Evolutionary conservation across 2,888 invertebrate species (phyloP), one percentile per base, ranked within the genome.

Genomic region (Griposia aprilina): DNA sequence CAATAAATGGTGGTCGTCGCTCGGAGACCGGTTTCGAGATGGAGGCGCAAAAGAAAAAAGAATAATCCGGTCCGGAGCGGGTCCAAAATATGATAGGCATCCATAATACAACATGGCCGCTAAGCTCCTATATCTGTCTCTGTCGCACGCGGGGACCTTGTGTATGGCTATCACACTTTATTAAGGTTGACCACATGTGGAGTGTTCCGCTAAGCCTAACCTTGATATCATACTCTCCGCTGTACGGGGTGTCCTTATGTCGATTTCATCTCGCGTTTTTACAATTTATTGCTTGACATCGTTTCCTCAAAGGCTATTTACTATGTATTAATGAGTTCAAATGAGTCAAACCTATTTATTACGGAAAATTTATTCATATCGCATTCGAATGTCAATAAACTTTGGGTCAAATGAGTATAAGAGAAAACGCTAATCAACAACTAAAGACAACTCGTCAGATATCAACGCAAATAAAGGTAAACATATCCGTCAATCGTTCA

Each of bases 41-140:
- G 95, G 94, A 95, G 95, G 95, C 94, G 95, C 93, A 95, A 96
- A 95, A 96, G 91, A 89, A 96, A 92, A 96, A 96, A 95, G 94
- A 95, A 95, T 96, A 96, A 96, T 95, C 96, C 96, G 96, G 96
- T 96, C 94, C 95, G 90, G 92, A 96, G 95, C 95, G 95, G 95
- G 96, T 96, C 96, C 96, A 96, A 96, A 96, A 97, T 96, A 97
- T 97, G 96, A 97, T 96, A 96, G 96, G 96, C 96, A 96, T 96
- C 96, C 96, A 96, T 97, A 97, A 96, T 95, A 96, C 96, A 97
- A 97, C 96, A 97, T 97, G 97, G 97, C 97, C 94, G 96, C 96
- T 96, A 96, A 96, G 96, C 96, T 94, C 93, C 91, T 96, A 94
- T 92, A 90, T 91, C 93, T 83, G 80, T 95, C 96, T 92, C 93